phyloP scores from a whole-genome alignment of 1,140 invertebrate species.

The Pogonomyrmex barbatus region DNA sequence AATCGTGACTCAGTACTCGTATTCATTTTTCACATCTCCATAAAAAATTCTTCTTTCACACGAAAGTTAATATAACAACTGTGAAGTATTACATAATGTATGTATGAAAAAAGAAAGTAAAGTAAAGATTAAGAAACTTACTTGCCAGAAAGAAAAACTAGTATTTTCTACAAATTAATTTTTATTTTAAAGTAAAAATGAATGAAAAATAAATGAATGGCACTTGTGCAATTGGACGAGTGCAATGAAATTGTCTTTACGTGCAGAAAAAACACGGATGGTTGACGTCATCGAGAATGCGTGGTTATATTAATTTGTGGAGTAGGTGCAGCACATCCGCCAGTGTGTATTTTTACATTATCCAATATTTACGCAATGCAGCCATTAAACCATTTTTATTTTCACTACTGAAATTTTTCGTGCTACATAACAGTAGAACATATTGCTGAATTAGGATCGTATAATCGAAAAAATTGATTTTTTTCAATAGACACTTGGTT shows the following conservation, averaged over 20 bases:
- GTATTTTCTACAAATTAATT: neutral
- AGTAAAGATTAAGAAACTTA: neutral
- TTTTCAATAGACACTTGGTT: neutral
- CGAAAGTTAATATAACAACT: neutral
- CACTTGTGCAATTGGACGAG: neutral
- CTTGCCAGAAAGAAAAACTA: neutral
- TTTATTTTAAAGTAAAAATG: neutral
- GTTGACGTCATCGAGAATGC: constrained; percentile 2
- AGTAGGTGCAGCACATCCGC: neutral
- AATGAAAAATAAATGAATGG: neutral
- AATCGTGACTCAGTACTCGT: neutral
- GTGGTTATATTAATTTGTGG: constrained; percentile 9
- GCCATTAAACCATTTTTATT: constrained; percentile 20
- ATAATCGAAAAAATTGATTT: constrained; percentile 19
- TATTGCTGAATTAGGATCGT: neutral
- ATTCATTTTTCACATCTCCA: constrained; percentile 11
- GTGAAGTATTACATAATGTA: neutral
- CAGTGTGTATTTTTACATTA: constrained; percentile 2
- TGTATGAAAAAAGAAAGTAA: neutral
- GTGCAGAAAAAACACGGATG: neutral
- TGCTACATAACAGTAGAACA: neutral
- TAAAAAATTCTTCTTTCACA: neutral
- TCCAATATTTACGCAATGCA: constrained; percentile 37
- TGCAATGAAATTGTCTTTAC: constrained; percentile 14
- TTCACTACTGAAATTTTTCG: constrained; percentile 25